Conservation (phyloP, 1,140 invertebrate species). For the Papilio machaon region DNA sequence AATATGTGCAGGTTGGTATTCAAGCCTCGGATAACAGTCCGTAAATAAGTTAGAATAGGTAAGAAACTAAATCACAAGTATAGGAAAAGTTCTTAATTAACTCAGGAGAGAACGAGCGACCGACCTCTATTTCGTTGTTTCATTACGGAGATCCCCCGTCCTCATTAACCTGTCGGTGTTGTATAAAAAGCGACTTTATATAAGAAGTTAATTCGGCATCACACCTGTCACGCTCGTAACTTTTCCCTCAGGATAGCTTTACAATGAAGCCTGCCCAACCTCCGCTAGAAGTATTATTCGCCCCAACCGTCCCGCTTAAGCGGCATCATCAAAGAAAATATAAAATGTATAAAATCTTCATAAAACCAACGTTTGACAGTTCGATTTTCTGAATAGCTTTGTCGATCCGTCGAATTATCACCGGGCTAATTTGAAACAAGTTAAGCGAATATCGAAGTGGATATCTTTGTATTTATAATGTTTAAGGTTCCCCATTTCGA, state of each 20-base stretch:
- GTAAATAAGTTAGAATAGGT: slow-evolving; percentile 38
- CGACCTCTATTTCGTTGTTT: slow-evolving; percentile 50
- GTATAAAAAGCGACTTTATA: slow-evolving; percentile 76
- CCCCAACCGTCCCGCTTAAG: slow-evolving; percentile 59
- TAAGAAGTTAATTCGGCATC: slow-evolving; percentile 79
- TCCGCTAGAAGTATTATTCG: slow-evolving; percentile 64
- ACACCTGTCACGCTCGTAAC: slow-evolving; percentile 80
- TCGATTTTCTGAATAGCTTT: slow-evolving; percentile 66
- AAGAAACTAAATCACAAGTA: slow-evolving; percentile 50
- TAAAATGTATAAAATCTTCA: slow-evolving; percentile 73
- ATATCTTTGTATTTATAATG: slow-evolving; percentile 22
- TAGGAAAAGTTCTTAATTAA: slow-evolving; percentile 61
- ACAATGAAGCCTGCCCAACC: slow-evolving; percentile 73
- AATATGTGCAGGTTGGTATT: slow-evolving; percentile 59
- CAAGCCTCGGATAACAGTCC: slow-evolving; percentile 41
- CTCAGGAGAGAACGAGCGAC: slow-evolving; percentile 44
- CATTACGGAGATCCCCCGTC: slow-evolving; percentile 65
- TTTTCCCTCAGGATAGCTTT: slow-evolving; percentile 71
- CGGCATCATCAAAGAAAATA: slow-evolving; percentile 73
- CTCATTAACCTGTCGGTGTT: slow-evolving; percentile 72
- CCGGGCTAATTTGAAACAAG: slow-evolving; percentile 53
- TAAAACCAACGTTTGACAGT: slow-evolving; percentile 70
- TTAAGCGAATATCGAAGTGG: slow-evolving; percentile 48
- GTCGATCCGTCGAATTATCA: slow-evolving; percentile 59
- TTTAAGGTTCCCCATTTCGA: background rate